A percentile compares a stretch with the other conserved stretches of the same genome.
phyloP scores from a whole-genome alignment of 2,113 vertebrate species.

The Antennarius striatus region DNA sequence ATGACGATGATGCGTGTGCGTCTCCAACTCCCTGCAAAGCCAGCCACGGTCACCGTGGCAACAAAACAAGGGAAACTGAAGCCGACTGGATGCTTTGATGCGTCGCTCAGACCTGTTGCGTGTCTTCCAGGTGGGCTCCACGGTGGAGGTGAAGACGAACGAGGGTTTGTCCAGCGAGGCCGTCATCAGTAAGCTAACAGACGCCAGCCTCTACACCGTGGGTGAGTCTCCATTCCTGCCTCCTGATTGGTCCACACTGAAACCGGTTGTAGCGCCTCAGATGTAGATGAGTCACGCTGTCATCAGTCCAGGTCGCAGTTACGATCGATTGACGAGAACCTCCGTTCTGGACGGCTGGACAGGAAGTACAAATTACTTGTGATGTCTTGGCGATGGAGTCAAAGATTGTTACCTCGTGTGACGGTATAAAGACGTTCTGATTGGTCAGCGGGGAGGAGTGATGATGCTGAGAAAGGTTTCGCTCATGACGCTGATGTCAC shows the following conservation, averaged over 20 bases:
- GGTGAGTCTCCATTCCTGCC: constrained; percentile 79
- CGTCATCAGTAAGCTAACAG: constrained; percentile 94
- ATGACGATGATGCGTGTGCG: background rate
- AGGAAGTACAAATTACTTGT: too few species aligned
- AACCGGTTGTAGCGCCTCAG: too few species aligned
- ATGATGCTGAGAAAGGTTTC: constrained; percentile 52
- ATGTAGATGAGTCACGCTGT: too few species aligned
- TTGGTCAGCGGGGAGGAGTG: constrained; percentile 23
- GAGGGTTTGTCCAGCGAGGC: constrained; percentile 92
- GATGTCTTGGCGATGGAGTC: too few species aligned
- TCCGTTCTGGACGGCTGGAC: too few species aligned
- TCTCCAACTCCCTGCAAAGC: too few species aligned
- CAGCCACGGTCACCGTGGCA: background rate
- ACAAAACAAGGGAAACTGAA: background rate
- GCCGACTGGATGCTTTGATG: too few species aligned
- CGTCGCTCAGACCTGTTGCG: background rate
- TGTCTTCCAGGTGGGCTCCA: constrained; percentile 88
- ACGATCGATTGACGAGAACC: too few species aligned
- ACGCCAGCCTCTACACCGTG: constrained; percentile 99
- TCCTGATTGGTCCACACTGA: background rate
- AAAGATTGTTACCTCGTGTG: too few species aligned
- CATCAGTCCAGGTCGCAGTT: too few species aligned
- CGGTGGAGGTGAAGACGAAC: constrained; percentile 93
- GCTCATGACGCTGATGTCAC: constrained; percentile 34
- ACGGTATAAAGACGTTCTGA: background rate